Evolutionary conservation across 2,113 vertebrate species (phyloP).

Genomic region (Miniopterus natalensis): DNA sequence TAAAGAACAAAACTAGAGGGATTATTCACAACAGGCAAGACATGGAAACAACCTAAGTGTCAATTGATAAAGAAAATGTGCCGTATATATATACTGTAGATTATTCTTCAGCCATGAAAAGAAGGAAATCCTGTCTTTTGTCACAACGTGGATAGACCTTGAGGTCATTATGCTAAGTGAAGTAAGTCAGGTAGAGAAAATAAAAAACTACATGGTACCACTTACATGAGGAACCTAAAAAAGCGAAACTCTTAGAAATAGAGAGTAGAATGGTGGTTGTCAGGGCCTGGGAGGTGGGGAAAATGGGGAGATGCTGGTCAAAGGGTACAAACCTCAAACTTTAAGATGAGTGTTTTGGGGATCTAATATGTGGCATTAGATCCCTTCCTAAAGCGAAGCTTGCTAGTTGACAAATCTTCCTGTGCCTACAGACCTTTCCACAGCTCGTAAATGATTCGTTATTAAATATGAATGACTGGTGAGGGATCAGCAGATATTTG

Average conservation of each 20-base stretch:
- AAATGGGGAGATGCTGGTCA: neutral
- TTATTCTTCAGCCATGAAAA: neutral
- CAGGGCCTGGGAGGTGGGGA: neutral
- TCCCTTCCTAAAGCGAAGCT: neutral
- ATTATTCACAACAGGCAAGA: neutral
- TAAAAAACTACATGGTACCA: neutral
- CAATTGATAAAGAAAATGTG: neutral
- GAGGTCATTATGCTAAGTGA: neutral
- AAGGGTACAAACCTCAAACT: neutral
- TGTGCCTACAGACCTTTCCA: neutral
- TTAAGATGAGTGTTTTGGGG: neutral
- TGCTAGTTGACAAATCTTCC: neutral
- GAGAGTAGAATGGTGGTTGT: neutral
- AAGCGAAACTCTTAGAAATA: neutral
- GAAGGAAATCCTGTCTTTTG: neutral
- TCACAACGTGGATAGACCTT: neutral
- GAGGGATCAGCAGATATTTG: neutral
- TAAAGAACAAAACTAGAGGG: neutral
- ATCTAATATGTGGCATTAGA: neutral
- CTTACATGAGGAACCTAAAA: neutral
- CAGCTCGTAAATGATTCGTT: neutral
- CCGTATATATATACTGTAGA: neutral
- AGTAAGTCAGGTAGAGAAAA: neutral
- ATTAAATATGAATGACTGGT: neutral
- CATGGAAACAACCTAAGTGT: neutral